These are phyloP conservation scores for Synergus gifuensis DNA, from an alignment of 2,888 invertebrate species.

Conservation along the genomic window DNA sequence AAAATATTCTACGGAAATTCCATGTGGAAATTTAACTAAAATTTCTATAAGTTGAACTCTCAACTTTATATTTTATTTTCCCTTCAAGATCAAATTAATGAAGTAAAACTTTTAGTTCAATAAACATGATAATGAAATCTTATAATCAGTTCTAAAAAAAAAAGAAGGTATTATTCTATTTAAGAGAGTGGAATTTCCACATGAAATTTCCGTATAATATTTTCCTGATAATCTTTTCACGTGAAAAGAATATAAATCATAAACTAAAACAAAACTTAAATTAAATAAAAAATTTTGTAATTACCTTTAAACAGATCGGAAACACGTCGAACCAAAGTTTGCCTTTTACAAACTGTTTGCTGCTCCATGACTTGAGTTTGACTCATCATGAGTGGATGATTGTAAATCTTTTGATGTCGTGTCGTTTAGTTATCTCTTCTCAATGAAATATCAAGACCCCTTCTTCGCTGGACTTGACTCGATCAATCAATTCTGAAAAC, in stretches of 20 bases:
- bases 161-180: too few species aligned
- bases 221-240: too few species aligned
- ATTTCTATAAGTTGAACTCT: too few species aligned
- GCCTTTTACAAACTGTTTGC: constrained; percentile 60
- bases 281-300: not conserved
- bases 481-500: constrained; percentile 34
- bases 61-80: too few species aligned
- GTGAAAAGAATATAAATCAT: not conserved
- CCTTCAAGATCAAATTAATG: too few species aligned
- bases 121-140: too few species aligned
- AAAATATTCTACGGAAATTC: too few species aligned
- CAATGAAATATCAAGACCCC: not conserved
- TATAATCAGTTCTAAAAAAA: too few species aligned
- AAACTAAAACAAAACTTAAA: not conserved
- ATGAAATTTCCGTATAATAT: too few species aligned
- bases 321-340: constrained; percentile 71
- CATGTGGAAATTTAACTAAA: too few species aligned
- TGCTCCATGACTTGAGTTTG: constrained; percentile 53
- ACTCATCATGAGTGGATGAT: constrained; percentile 41
- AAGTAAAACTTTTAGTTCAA: too few species aligned
- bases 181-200: too few species aligned
- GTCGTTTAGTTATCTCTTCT: not conserved
- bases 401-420: constrained; percentile 7
- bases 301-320: constrained; percentile 74
- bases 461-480: not conserved